A percentile compares a stretch with the other conserved stretches of the same genome.
Evolutionary conservation across 2,797 vertebrate genomes (phyloP).

Genomic region (Sarcophilus harrisii): DNA sequence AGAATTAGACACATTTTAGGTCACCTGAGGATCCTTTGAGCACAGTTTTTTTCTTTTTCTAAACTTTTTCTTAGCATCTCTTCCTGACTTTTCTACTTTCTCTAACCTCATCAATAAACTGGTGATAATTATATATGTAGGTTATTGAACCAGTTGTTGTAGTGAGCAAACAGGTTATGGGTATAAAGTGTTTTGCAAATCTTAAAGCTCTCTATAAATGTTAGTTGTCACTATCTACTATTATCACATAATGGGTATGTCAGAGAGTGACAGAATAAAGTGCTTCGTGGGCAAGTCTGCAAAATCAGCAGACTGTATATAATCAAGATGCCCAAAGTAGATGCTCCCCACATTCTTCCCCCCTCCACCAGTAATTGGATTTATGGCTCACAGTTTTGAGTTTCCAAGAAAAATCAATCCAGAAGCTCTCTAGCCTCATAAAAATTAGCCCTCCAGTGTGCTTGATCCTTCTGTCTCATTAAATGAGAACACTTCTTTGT

Average conservation of each 20-base stretch:
- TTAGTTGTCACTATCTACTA: neutral
- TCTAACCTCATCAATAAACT: neutral
- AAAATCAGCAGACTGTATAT: neutral
- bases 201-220: neutral
- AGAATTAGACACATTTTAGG: neutral
- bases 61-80: fast-evolving
- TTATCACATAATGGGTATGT: neutral
- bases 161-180: neutral
- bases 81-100: fast-evolving
- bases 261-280: neutral
- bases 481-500: neutral
- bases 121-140: neutral
- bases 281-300: neutral
- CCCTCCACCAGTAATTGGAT: neutral
- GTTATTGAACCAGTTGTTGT: neutral
- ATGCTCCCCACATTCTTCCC: neutral
- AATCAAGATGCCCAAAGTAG: neutral
- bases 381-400: neutral
- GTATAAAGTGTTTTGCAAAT: neutral
- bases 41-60: neutral
- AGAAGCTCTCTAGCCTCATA: neutral
- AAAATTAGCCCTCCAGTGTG: neutral
- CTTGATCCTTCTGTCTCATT: neutral
- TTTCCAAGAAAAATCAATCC: neutral
- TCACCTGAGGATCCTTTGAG: neutral